Evolutionary conservation across 2,888 invertebrate species (phyloP).

Genomic region (Drosophila bunnanda): DNA sequence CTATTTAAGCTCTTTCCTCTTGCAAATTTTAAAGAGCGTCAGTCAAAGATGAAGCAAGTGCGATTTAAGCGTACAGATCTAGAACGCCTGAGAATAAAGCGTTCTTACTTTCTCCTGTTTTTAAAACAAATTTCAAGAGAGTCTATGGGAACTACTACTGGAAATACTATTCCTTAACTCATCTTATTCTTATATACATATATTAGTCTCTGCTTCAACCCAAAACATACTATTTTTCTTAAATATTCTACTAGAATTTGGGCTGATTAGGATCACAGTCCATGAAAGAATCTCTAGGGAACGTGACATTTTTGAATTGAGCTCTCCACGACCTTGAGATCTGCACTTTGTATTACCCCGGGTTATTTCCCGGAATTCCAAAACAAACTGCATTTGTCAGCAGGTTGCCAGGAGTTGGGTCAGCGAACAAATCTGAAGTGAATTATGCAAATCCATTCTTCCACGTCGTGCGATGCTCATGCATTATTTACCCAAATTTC

Average conservation of each 20-base stretch:
- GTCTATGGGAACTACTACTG: too few relatives aligned
- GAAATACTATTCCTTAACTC: neutral
- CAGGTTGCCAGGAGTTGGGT: constrained; percentile 50
- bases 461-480: constrained; percentile 34
- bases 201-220: neutral
- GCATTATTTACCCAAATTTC: constrained; percentile 37
- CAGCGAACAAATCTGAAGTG: constrained; percentile 42
- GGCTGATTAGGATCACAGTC: neutral
- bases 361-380: neutral
- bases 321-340: constrained; percentile 22
- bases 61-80: too few relatives aligned
- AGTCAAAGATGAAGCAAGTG: too few relatives aligned
- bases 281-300: neutral
- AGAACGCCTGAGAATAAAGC: too few relatives aligned
- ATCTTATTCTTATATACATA: neutral
- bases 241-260: neutral
- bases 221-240: neutral
- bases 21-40: too few relatives aligned
- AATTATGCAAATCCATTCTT: constrained; percentile 45
- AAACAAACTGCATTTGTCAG: constrained; percentile 46
- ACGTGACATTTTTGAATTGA: constrained; percentile 8
- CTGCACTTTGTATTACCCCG: neutral
- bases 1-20: too few relatives aligned
- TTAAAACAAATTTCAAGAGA: too few relatives aligned
- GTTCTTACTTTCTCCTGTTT: too few relatives aligned